Base-by-base conservation (phyloP, 2,888 invertebrate species). In the Tromatobia lineatoria region DNA sequence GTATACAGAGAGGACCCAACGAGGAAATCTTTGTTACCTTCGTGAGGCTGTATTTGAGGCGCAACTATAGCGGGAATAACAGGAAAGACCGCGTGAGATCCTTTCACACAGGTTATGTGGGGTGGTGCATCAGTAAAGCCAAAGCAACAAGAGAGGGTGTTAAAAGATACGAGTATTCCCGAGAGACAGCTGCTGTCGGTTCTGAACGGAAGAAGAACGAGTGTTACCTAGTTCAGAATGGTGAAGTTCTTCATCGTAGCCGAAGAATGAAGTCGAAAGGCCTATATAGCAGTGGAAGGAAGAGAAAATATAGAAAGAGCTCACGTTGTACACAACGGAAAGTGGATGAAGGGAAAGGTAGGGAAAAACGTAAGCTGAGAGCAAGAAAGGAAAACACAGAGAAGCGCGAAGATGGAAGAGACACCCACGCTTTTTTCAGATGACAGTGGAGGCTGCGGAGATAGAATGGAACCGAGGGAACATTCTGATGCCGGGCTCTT, bases 361-460 rank as follows among this genome's bases (percentile, higher is more conserved):
- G 7, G 20, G 34, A 67, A 67, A 67, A 67, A 54, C 38, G 18
- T 10, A 78, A 45, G 29, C 3, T 13, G 15, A n/a, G 52, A 74
- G 64, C 45, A 34, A 70, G 79, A 77, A 57, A 57, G 38, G 50
- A 47, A 74, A 76, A 74, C 2, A 47, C 18, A 74, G 15, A 57
- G 52, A 38, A 66, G 25, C 15, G 82, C n/a, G 67, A 79, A 80
- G 75, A 74, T 71, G 82, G 85, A 87, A 79, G 83, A 85, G 82
- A 85, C 91, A 89, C 90, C 91, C 88, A 91, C 91, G 90, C 89
- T 89, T 87, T 82, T 74, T 80, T 45, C 73, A 77, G 75, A 83
- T 80, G 85, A 75, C 83, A 73, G 66, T 61, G 73, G 59, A 80
- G 54, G 50, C 47, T 20, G 29, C 13, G 25, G 47, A 47, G 70